A percentile compares a stretch with the other conserved stretches of the same genome.
phyloP scores from a whole-genome alignment of 1,140 invertebrate species.

The Mactra quadrangularis region DNA sequence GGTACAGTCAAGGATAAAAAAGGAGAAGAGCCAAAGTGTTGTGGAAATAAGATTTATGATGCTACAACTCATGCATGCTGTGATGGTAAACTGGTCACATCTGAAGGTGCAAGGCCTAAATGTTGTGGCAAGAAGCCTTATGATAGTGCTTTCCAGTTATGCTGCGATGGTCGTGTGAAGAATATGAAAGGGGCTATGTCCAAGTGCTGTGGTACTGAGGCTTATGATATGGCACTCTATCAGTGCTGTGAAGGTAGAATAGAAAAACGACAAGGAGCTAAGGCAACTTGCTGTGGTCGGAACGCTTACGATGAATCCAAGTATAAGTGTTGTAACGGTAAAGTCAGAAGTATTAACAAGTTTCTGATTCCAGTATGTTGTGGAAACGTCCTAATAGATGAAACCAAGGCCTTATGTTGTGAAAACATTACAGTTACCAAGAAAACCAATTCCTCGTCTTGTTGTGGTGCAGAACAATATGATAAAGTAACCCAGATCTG shows the following conservation, averaged over 20 bases:
- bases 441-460: slow-evolving; percentile 36
- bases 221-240: slow-evolving; percentile 51
- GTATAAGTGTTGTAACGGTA: slow-evolving; percentile 48
- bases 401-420: slow-evolving; percentile 31
- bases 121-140: slow-evolving; percentile 54
- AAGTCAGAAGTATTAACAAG: slow-evolving; percentile 34
- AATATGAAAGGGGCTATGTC: slow-evolving; percentile 49
- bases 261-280: slow-evolving; percentile 51
- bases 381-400: slow-evolving; percentile 42
- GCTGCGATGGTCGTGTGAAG: slow-evolving; percentile 41
- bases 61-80: slow-evolving; percentile 42
- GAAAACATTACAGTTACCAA: slow-evolving; percentile 48
- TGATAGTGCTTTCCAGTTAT: slow-evolving; percentile 47
- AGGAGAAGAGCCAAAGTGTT: slow-evolving; percentile 55
- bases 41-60: slow-evolving; percentile 49
- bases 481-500: slow-evolving; percentile 39
- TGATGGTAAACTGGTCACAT: slow-evolving; percentile 20
- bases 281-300: slow-evolving; percentile 38
- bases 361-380: slow-evolving; percentile 46
- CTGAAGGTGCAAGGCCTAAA: slow-evolving; percentile 47
- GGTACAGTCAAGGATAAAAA: slow-evolving; percentile 36
- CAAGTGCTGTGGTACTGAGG: slow-evolving; percentile 55
- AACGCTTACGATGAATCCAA: slow-evolving; percentile 46
- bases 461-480: slow-evolving; percentile 53
- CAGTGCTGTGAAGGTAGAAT: slow-evolving; percentile 56